phyloP scores from a whole-genome alignment of 2,113 vertebrate species.

The Daboia siamensis region DNA sequence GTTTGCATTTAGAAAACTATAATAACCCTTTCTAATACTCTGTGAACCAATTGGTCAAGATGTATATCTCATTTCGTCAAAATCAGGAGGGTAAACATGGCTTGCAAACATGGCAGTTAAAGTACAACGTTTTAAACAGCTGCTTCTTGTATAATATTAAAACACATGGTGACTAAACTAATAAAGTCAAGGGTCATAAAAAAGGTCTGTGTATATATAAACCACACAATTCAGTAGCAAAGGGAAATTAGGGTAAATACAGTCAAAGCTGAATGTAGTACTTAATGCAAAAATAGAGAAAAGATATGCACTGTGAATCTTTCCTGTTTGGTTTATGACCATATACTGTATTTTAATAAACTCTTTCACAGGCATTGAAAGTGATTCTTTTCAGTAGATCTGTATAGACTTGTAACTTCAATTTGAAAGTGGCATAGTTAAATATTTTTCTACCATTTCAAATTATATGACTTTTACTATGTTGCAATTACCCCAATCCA shows the following conservation, averaged over 20 bases:
- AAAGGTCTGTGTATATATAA: constrained; percentile 33
- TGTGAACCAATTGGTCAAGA: constrained; percentile 31
- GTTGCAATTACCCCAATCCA: background rate
- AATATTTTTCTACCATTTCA: background rate
- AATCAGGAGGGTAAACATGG: constrained; percentile 64
- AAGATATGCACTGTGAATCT: accelerated
- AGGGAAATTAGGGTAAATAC: constrained; percentile 71
- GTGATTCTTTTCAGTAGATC: background rate
- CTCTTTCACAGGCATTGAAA: background rate
- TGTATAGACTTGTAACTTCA: background rate
- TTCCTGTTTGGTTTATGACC: background rate
- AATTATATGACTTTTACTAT: background rate
- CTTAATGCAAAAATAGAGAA: constrained; percentile 25
- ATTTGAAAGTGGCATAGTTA: background rate
- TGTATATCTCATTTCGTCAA: constrained; percentile 45
- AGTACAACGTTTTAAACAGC: constrained; percentile 65
- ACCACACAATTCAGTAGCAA: constrained; percentile 49
- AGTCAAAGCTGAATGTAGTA: constrained; percentile 57
- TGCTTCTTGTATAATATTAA: constrained; percentile 61
- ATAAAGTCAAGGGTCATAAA: constrained; percentile 58
- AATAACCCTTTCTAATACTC: constrained; percentile 10
- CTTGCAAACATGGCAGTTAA: constrained; percentile 60
- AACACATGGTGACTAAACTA: constrained; percentile 65
- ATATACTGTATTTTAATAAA: background rate
- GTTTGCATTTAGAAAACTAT: constrained; percentile 30